These are phyloP conservation scores for Podiceps cristatus DNA, from an alignment of 2,113 vertebrate species.

Conservation along the genomic window DNA sequence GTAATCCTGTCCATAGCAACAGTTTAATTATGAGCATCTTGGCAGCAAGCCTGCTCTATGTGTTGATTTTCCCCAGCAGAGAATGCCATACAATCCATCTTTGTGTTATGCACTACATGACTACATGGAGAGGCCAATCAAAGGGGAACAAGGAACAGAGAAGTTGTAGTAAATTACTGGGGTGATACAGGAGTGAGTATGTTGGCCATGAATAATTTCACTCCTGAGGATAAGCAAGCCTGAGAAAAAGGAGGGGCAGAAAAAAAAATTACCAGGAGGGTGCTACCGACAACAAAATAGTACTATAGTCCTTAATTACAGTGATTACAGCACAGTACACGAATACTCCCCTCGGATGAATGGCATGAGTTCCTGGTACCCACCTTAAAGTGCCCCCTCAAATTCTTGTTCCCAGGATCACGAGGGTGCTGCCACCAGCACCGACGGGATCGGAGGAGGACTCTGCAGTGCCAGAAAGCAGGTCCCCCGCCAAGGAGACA, in stretches of 20 bases:
- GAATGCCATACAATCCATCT: constrained; percentile 85
- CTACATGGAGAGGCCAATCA: constrained; percentile 78
- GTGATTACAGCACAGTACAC: not conserved
- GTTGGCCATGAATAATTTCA: constrained; percentile 74
- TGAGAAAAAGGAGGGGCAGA: constrained; percentile 34
- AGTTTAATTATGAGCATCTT: constrained; percentile 80
- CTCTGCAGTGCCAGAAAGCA: not conserved
- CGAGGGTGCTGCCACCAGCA: not conserved
- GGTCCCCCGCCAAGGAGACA: not conserved
- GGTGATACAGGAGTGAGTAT: constrained; percentile 60
- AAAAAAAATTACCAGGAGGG: constrained; percentile 11
- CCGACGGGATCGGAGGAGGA: not conserved
- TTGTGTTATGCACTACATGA: constrained; percentile 78
- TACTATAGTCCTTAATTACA: not conserved
- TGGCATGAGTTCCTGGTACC: not conserved
- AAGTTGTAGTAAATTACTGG: constrained; percentile 56
- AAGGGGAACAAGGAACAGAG: constrained; percentile 64
- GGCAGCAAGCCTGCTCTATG: constrained; percentile 78
- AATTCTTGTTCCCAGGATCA: not conserved
- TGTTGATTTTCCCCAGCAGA: constrained; percentile 83
- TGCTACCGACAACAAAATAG: not conserved
- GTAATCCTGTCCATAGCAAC: constrained; percentile 73
- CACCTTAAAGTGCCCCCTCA: not conserved
- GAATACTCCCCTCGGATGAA: not conserved
- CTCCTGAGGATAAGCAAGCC: constrained; percentile 39